phyloP scores from a whole-genome alignment of 64 coral and sea anemone genomes.

The Anthopleura sola region DNA sequence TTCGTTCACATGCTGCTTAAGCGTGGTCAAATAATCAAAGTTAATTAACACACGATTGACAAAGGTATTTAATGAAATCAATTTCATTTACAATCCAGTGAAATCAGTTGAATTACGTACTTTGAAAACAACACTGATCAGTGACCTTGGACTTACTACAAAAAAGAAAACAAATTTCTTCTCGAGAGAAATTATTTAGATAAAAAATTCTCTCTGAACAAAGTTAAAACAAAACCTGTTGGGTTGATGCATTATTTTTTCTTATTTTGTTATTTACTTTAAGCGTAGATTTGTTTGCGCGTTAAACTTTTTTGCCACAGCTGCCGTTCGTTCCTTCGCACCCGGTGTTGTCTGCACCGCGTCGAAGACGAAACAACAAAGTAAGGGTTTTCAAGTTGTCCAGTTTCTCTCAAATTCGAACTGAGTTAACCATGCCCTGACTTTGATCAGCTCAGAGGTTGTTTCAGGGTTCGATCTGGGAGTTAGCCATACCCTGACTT shows the following conservation, averaged over 20 bases:
- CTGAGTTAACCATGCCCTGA: too few relatives aligned
- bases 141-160: too few relatives aligned
- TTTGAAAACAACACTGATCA: too few relatives aligned
- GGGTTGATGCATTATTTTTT: neutral
- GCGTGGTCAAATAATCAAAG: neutral
- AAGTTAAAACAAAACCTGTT: neutral
- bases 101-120: neutral
- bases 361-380: too few relatives aligned
- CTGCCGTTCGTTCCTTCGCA: neutral
- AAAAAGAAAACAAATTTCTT: too few relatives aligned
- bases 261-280: neutral
- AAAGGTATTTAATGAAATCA: neutral
- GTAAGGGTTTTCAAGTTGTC: too few relatives aligned
- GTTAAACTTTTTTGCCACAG: neutral
- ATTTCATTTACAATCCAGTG: neutral
- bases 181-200: neutral
- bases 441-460: too few relatives aligned
- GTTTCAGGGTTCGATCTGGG: too few relatives aligned
- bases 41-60: neutral
- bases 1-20: neutral
- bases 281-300: neutral
- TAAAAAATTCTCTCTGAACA: neutral
- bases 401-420: too few relatives aligned
- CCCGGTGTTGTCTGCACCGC: too few relatives aligned
- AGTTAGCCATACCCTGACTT: too few relatives aligned